Conservation (phyloP, 2,888 invertebrate species). For the Linyphia triangularis region DNA sequence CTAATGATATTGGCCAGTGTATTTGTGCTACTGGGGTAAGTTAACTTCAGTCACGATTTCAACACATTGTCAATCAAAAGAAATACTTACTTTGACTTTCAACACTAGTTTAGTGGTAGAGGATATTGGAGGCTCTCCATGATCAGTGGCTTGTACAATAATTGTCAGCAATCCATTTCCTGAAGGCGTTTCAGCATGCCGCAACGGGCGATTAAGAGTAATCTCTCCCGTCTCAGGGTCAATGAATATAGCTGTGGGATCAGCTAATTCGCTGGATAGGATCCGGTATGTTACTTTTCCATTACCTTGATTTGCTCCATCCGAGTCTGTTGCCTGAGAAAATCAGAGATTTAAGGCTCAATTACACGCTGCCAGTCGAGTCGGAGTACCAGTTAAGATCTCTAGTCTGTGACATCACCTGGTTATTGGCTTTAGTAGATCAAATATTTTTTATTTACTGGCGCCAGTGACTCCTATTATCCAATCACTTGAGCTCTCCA, state of each 20-base stretch:
- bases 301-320: conserved; percentile 87
- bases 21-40: too few species aligned
- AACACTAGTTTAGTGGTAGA: conserved; percentile 85
- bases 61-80: too few species aligned
- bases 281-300: conserved; percentile 85
- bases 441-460: too few species aligned
- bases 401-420: too few species aligned
- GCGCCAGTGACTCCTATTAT: too few species aligned
- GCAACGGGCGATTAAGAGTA: conserved; percentile 77
- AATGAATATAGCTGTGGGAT: conserved; percentile 80
- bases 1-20: too few species aligned
- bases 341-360: neutral
- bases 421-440: too few species aligned
- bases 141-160: conserved; percentile 83
- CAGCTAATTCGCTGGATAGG: conserved; percentile 85
- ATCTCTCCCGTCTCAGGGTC: conserved; percentile 84
- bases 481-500: too few species aligned
- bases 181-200: conserved; percentile 62
- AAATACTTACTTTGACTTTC: conserved; percentile 84
- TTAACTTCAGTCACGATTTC: too few species aligned
- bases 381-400: too few species aligned
- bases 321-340: conserved; percentile 86
- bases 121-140: conserved; percentile 85
- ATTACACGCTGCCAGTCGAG: too few species aligned
- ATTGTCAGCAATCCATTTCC: conserved; percentile 65